Base-by-base conservation (phyloP, 1,140 invertebrate species). In the Yoshiicerus persimilis region DNA sequence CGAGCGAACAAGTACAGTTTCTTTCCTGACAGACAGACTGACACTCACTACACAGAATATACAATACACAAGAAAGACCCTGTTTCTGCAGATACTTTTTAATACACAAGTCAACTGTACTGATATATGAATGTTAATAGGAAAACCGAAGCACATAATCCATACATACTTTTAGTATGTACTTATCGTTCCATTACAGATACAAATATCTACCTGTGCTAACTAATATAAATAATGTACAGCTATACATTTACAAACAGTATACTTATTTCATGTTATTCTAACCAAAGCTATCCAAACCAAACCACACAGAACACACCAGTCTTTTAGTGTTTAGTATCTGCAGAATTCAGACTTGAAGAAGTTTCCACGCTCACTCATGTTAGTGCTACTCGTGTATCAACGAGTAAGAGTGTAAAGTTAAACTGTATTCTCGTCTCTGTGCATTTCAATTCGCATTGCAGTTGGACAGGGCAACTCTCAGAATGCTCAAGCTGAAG, bases 1-100 rank as follows among this genome's bases (percentile, higher is more conserved):
- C 75, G 34, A 80, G 75, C 75, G 75, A 80, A 80, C 75, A 80
- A 80, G 75, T 80, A 80, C 75, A 80, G 75, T 80, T 80, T 80
- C 75, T 80, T 80, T 80, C 75, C n/a, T 80, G 75, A 80, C 75
- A 80, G 75, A 80, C 75, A 80, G 75, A 80, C 75, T 36, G 75
- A 36, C 75, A 80, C 32, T 80, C 75, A 32, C 27, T 36, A 32
- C 23, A 6, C 2, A 4, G 23, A 9, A 70, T 30, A 70, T 64
- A 64, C 5, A 64, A 11, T 16, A n/a, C 62, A 64, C 25, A 64
- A 41, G 9, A 41, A 11, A 41, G 16, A 41, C 16, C 10, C 39
- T 11, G 9, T 13, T 41, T 41, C 16, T 41, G 1, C 39, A 56
- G n/a, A n/a, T n/a, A n/a, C n/a, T n/a, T 56, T 5, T 16, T 56